Conservation (phyloP, 2,888 invertebrate genomes). For the Eristalis pertinax region DNA sequence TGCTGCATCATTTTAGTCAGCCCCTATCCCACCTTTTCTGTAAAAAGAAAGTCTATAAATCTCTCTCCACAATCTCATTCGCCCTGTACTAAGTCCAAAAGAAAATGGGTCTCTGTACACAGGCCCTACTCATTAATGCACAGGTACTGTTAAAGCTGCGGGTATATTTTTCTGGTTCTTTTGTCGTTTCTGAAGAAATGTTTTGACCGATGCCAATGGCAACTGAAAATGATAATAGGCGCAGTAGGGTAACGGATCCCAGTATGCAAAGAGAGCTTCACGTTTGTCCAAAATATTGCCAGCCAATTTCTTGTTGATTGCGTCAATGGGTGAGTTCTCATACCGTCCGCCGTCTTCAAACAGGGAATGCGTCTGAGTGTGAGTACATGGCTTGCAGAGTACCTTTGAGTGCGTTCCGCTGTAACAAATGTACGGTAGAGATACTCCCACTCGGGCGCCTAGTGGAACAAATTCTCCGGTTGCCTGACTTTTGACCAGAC, state of each 20-base stretch:
- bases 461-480: constrained; percentile 84
- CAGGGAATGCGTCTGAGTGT: constrained; percentile 81
- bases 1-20: constrained; percentile 7
- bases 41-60: constrained; percentile 61
- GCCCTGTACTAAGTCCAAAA: background rate
- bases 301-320: constrained; percentile 84
- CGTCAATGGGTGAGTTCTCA: constrained; percentile 82
- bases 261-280: constrained; percentile 90
- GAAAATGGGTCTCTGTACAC: background rate
- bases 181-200: constrained; percentile 82
- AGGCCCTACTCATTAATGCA: constrained; percentile 26
- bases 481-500: constrained; percentile 86
- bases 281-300: constrained; percentile 89
- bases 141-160: constrained; percentile 50
- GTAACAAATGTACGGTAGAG: constrained; percentile 91
- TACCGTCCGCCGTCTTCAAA: constrained; percentile 84
- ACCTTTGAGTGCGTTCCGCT: constrained; percentile 86
- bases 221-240: constrained; percentile 92
- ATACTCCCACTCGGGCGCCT: constrained; percentile 89
- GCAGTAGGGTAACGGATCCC: constrained; percentile 93
- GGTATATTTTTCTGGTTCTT: constrained; percentile 44
- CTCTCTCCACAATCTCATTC: constrained; percentile 56
- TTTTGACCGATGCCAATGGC: constrained; percentile 85
- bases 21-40: constrained; percentile 21
- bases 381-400: constrained; percentile 85